Evolutionary conservation across 2,888 invertebrate species (phyloP), one percentile per base, ranked within the genome.

Genomic region (Arrhopalites spinosus): DNA sequence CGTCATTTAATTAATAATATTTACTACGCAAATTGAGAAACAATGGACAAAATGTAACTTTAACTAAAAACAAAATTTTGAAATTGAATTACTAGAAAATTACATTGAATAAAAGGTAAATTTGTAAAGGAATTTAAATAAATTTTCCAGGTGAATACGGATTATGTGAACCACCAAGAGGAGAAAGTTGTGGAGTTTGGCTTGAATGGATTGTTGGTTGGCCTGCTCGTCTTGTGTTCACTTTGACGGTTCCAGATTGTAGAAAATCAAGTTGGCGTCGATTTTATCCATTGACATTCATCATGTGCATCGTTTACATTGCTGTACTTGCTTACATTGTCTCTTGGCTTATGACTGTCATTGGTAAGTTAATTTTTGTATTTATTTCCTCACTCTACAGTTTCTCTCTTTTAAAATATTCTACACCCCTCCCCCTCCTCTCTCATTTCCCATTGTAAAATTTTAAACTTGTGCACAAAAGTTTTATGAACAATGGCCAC

Each of bases 221-320:
- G 90, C 95, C 95, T 0, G 90, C 93, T 75, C 90, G 91, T 61
- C 87, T 92, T 45, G 47, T 90, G 1, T 88, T 94, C 5, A 90
- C 90, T 85, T 79, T 91, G 30, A 92, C 93, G 0, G 90, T 93
- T 61, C 95, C 95, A 0, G 93, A 95, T 86, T 91, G 92, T 84
- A 87, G 90, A 53, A 89, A 89, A 73, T 59, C 63, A 17, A 75
- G 72, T n/a, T 75, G 77, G 78, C 88, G 87, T 0, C 87, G 86
- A 23, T 86, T 91, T 27, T 92, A 89, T 83, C 87, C 90, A 0
- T 79, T 91, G 0, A 93, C 94, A 0, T 94, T 95, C 84, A 75
- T 89, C 11, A 91, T 94, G 90, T 93, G 93, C 84, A 89, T 94
- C 74, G 86, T 90, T 0, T 95, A 94, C 93, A 93, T 95, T 78